Conservation (phyloP, 2,888 invertebrate species). For the Chrysolina haemoptera region DNA sequence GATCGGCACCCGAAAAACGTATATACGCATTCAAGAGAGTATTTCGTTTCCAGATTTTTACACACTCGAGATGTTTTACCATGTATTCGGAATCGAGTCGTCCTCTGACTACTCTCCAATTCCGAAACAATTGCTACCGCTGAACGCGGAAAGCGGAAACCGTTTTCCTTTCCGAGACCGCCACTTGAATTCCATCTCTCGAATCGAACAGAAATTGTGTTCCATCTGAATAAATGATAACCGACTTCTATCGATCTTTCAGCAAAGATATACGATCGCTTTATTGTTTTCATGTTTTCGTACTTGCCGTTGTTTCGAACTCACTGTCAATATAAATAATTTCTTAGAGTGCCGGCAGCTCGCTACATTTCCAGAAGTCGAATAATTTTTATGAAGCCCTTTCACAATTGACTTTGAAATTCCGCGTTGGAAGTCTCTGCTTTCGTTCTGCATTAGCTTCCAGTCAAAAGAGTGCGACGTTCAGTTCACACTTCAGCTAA, state of each 20-base stretch:
- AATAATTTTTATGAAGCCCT: not conserved
- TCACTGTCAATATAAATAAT: constrained; percentile 13
- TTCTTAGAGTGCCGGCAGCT: constrained; percentile 8
- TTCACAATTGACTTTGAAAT: not conserved
- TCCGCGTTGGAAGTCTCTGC: not conserved
- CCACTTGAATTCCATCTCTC: not conserved
- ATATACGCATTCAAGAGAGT: too few species aligned
- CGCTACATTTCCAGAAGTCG: not conserved
- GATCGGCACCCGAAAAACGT: too few species aligned
- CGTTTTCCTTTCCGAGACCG: not conserved
- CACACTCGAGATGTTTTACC: too few species aligned
- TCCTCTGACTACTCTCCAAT: constrained; percentile 7
- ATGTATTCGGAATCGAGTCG: not conserved
- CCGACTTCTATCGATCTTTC: constrained; percentile 14
- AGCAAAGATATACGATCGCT: constrained; percentile 15
- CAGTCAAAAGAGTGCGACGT: not conserved
- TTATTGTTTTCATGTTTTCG: constrained; percentile 12
- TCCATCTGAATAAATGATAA: constrained; percentile 16
- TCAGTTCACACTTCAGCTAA: not conserved
- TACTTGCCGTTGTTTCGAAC: constrained; percentile 6
- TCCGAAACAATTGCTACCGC: constrained; percentile 19
- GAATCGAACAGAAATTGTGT: constrained; percentile 17
- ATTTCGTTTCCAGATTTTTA: too few species aligned
- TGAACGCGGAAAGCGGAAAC: constrained; percentile 8
- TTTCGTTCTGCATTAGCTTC: not conserved